Evolutionary conservation across 2,113 vertebrate species (phyloP).

Genomic region (Ellobius talpinus): DNA sequence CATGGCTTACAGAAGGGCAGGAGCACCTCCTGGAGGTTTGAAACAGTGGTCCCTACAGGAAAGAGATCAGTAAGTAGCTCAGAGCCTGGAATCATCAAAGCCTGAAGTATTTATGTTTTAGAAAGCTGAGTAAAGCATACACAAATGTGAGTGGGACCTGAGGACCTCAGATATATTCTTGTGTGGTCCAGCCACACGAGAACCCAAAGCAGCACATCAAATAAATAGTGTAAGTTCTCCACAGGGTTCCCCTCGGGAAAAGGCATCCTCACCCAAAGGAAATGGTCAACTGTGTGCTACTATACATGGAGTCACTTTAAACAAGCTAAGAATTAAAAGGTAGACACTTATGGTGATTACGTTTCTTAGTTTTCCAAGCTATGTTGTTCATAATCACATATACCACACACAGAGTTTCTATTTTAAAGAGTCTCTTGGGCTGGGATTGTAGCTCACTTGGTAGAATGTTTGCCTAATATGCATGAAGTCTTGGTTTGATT

Average conservation of each 20-base stretch:
- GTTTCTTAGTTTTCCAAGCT: conserved; percentile 13
- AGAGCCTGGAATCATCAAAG: neutral
- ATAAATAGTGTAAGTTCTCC: neutral
- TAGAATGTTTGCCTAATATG: neutral
- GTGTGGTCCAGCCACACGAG: neutral
- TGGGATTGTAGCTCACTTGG: neutral
- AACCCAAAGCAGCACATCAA: neutral
- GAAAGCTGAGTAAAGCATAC: neutral
- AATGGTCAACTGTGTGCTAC: neutral
- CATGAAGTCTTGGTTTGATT: neutral
- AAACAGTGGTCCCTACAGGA: neutral
- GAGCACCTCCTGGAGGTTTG: neutral
- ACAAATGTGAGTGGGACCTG: neutral
- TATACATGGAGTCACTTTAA: neutral
- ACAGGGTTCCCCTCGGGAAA: neutral
- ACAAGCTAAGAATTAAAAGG: conserved; percentile 31
- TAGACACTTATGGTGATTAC: neutral
- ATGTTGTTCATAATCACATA: conserved; percentile 5
- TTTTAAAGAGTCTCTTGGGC: neutral
- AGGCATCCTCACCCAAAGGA: neutral
- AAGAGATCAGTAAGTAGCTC: neutral
- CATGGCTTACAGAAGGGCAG: neutral
- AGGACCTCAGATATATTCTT: neutral
- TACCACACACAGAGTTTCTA: neutral
- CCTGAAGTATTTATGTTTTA: neutral